These are phyloP conservation scores for Radopholus similis DNA, from an alignment of 1,140 invertebrate species.

Conservation along the genomic window DNA sequence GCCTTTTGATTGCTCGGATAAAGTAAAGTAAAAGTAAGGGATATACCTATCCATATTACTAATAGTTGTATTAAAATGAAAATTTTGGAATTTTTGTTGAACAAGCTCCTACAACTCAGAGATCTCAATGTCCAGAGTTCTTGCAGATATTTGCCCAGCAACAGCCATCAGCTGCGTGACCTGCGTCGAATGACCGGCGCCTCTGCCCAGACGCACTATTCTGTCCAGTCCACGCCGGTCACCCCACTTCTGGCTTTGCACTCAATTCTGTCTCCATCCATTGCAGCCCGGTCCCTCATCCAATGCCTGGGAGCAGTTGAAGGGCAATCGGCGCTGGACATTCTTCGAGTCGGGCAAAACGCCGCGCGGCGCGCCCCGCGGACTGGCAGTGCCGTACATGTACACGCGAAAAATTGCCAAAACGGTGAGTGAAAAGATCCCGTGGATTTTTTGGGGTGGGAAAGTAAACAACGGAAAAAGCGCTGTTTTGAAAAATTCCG, in stretches of 20 bases:
- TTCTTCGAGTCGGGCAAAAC: constrained; percentile 53
- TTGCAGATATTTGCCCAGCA: constrained; percentile 14
- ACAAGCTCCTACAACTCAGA: not conserved
- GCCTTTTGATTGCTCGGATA: too few relatives aligned
- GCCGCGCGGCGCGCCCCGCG: constrained; percentile 46
- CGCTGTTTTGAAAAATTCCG: constrained; percentile 11
- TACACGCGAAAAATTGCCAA: constrained; percentile 33
- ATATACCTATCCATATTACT: too few relatives aligned
- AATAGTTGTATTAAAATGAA: too few relatives aligned
- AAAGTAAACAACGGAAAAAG: not conserved
- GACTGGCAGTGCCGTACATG: constrained; percentile 48
- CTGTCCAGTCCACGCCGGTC: constrained; percentile 3
- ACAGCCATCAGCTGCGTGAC: not conserved
- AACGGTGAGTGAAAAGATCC: constrained; percentile 27
- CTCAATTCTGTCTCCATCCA: not conserved
- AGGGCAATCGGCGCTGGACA: constrained; percentile 41
- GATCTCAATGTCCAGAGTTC: not conserved
- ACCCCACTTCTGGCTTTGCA: not conserved
- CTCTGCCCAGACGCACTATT: constrained; percentile 7
- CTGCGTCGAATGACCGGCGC: not conserved
- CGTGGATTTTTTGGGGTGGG: not conserved
- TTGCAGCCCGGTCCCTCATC: not conserved
- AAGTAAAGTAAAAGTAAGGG: too few relatives aligned
- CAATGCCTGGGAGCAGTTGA: not conserved
- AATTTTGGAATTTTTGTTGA: not conserved